A percentile compares a stretch with the other conserved stretches of the same genome.
phyloP scores from a whole-genome alignment of 2,888 invertebrate genomes.

The Drosophila eohydei region DNA sequence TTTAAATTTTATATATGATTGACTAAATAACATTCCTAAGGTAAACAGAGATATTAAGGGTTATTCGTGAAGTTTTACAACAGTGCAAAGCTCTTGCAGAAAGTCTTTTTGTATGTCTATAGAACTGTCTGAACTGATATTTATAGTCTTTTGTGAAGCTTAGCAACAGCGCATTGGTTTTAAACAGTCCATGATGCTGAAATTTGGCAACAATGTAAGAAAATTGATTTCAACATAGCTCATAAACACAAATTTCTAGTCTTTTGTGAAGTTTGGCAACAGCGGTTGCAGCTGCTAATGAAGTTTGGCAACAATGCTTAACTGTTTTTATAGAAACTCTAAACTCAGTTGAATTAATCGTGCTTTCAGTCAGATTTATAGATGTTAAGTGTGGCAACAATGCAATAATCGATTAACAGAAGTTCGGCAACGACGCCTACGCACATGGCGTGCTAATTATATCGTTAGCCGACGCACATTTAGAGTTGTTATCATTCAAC shows the following conservation, averaged over 20 bases:
- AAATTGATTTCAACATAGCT: not conserved
- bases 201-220: not conserved
- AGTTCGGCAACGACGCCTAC: conserved; percentile 16
- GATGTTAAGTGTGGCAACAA: conserved; percentile 22
- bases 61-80: no score
- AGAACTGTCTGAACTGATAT: not conserved
- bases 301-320: conserved; percentile 10
- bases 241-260: not conserved
- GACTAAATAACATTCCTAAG: not conserved
- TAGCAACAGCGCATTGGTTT: not conserved
- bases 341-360: not conserved
- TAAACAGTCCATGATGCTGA: not conserved
- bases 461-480: not conserved
- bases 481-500: not conserved
- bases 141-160: not conserved
- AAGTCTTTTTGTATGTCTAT: not conserved
- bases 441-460: conserved; percentile 29
- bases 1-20: not conserved
- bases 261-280: conserved; percentile 33
- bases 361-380: not conserved
- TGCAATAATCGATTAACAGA: not conserved
- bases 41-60: no score
- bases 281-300: conserved; percentile 1
- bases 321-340: not conserved
- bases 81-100: no score